These are phyloP conservation scores for Oreotrochilus melanogaster DNA, from an alignment of 2,113 vertebrate genomes.

Conservation along the genomic window DNA sequence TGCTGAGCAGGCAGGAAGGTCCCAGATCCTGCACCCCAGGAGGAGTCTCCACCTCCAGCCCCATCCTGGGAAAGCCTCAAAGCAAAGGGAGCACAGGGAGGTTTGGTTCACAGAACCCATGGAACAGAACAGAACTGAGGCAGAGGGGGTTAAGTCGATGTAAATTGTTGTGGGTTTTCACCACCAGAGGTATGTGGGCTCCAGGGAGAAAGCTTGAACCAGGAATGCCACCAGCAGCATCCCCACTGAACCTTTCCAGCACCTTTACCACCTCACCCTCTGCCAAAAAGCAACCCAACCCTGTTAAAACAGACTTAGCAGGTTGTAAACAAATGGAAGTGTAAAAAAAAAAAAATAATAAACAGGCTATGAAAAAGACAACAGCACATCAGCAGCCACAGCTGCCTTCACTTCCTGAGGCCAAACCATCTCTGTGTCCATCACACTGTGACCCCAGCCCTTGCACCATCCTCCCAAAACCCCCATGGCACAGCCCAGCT, in stretches of 20 bases:
- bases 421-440: not conserved
- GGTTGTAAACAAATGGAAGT: too few relatives aligned
- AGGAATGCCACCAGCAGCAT: not conserved
- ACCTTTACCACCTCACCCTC: not conserved
- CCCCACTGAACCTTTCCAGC: rapidly evolving
- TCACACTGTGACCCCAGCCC: not conserved
- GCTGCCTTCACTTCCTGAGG: not conserved
- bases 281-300: rapidly evolving
- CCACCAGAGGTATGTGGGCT: not conserved
- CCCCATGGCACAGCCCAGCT: not conserved
- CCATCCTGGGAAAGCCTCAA: rapidly evolving
- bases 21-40: not conserved
- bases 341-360: not conserved
- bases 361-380: not conserved
- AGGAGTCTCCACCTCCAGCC: rapidly evolving
- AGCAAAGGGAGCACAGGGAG: not conserved
- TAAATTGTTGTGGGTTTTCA: not conserved
- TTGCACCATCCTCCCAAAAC: not conserved
- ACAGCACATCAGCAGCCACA: not conserved
- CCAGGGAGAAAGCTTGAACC: rapidly evolving
- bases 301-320: not conserved
- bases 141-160: rapidly evolving
- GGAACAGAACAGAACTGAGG: not conserved
- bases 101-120: not conserved
- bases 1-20: not conserved